These are phyloP conservation scores for Porites cylindrica DNA, from an alignment of 92 coral and sea anemone genomes.

Conservation along the genomic window DNA sequence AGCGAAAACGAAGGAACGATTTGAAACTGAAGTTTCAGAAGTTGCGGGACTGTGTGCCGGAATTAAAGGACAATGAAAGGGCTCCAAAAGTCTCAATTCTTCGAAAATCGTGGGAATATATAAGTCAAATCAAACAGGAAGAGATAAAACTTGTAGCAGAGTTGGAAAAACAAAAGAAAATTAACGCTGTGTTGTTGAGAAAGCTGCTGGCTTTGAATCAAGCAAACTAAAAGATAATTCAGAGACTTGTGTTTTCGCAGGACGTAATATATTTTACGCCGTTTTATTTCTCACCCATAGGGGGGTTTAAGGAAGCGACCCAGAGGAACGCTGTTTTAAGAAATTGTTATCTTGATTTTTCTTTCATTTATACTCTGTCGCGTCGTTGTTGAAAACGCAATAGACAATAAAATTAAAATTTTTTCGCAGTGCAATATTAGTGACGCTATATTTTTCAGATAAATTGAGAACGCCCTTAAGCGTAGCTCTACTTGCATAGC, in stretches of 20 bases:
- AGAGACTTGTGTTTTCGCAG: neutral
- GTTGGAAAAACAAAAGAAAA: constrained; percentile 86
- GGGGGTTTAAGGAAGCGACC: neutral
- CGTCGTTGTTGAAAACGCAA: constrained; percentile 25
- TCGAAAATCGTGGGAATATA: constrained; percentile 91
- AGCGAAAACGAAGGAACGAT: constrained; percentile 96
- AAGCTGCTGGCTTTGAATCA: constrained; percentile 83
- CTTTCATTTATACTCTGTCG: constrained; percentile 17
- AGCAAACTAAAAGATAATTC: constrained; percentile 37
- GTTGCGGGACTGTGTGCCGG: constrained; percentile 97
- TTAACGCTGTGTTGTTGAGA: constrained; percentile 79
- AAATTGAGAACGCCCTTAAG: constrained; percentile 43
- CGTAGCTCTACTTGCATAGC: constrained; percentile 20
- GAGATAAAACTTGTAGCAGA: constrained; percentile 79
- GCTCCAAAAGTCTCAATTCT: constrained; percentile 97
- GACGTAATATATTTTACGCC: constrained; percentile 11
- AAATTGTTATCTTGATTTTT: constrained; percentile 41
- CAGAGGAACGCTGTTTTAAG: constrained; percentile 16
- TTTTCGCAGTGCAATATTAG: constrained; percentile 43
- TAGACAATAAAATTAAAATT: constrained; percentile 49
- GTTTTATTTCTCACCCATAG: constrained; percentile 12
- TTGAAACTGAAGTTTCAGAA: constrained; percentile 94
- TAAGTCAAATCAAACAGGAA: constrained; percentile 80
- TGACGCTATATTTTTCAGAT: constrained; percentile 41
- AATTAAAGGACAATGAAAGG: constrained; percentile 93